Evolutionary conservation across 2,113 vertebrate species (phyloP).

Genomic region (Oryzias melastigma): DNA sequence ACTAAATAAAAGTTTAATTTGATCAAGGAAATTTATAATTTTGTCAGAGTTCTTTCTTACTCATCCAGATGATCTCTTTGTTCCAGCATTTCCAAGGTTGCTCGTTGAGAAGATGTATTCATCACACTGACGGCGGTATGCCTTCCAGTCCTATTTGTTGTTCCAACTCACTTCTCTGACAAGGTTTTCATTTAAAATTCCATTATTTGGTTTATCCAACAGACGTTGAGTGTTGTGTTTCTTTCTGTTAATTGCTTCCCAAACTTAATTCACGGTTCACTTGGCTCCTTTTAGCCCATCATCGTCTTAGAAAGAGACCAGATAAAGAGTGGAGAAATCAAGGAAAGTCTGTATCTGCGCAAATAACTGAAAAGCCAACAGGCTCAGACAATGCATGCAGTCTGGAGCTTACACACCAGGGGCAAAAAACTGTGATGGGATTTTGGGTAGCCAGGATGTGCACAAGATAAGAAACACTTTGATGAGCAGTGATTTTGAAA

Average conservation of each 20-base stretch:
- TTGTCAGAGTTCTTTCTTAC: slow-evolving; percentile 47
- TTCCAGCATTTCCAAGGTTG: slow-evolving; percentile 48
- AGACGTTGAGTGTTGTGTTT: neutral
- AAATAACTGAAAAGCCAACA: too few relatives aligned
- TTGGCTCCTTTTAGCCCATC: neutral
- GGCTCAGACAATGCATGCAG: slow-evolving; percentile 5
- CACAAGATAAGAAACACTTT: slow-evolving; percentile 33
- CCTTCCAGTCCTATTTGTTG: slow-evolving; percentile 45
- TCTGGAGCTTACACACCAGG: slow-evolving; percentile 13
- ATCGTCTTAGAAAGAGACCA: neutral
- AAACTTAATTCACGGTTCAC: neutral
- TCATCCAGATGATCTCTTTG: slow-evolving; percentile 57
- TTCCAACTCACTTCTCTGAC: slow-evolving; percentile 28
- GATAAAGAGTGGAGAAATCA: too few relatives aligned
- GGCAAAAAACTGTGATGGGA: slow-evolving; percentile 1
- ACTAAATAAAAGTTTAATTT: slow-evolving; percentile 55
- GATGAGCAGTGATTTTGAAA: slow-evolving; percentile 27
- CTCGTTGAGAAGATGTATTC: slow-evolving; percentile 38
- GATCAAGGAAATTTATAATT: slow-evolving; percentile 60
- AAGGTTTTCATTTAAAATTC: slow-evolving; percentile 39
- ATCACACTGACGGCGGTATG: slow-evolving; percentile 28
- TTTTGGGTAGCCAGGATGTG: slow-evolving; percentile 5
- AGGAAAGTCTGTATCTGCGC: too few relatives aligned
- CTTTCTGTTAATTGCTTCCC: rapidly evolving
- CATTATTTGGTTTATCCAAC: slow-evolving; percentile 17